Conservation (phyloP, 2,888 invertebrate genomes). For the Cheiracanthium punctorium region DNA sequence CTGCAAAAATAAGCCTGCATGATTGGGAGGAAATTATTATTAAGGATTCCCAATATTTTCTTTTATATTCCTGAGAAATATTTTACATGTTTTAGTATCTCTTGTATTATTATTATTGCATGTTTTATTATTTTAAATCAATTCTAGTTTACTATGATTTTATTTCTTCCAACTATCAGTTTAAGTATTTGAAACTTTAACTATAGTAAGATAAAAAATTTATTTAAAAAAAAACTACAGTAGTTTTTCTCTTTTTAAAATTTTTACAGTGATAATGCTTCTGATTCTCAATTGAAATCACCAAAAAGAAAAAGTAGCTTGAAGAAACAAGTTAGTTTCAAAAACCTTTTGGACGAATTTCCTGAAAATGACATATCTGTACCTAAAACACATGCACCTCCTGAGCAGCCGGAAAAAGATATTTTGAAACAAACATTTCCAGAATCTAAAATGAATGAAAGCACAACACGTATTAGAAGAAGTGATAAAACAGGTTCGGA, state of each 20-base stretch:
- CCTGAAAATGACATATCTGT: conserved; percentile 2
- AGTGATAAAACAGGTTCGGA: conserved; percentile 28
- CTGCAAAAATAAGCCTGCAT: too few relatives aligned
- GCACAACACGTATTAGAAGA: conserved; percentile 24
- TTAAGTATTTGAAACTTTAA: too few relatives aligned
- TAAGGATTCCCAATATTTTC: too few relatives aligned
- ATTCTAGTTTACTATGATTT: too few relatives aligned
- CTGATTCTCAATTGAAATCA: not conserved
- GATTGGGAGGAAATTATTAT: too few relatives aligned
- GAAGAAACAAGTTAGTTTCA: conserved; percentile 57
- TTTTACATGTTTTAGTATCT: too few relatives aligned
- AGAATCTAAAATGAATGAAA: not conserved
- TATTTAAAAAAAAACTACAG: too few relatives aligned
- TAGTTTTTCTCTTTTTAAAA: not conserved
- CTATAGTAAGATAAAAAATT: too few relatives aligned
- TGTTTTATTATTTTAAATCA: too few relatives aligned
- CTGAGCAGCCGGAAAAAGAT: not conserved
- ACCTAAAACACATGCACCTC: not conserved
- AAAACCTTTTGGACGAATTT: conserved; percentile 4
- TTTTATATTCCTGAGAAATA: too few relatives aligned
- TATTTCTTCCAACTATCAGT: too few relatives aligned
- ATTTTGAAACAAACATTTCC: not conserved
- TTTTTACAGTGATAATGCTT: not conserved
- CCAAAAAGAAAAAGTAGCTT: conserved; percentile 38
- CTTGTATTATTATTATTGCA: too few relatives aligned